Conservation (phyloP, 2,888 invertebrate genomes). For the Drosophila merina region DNA sequence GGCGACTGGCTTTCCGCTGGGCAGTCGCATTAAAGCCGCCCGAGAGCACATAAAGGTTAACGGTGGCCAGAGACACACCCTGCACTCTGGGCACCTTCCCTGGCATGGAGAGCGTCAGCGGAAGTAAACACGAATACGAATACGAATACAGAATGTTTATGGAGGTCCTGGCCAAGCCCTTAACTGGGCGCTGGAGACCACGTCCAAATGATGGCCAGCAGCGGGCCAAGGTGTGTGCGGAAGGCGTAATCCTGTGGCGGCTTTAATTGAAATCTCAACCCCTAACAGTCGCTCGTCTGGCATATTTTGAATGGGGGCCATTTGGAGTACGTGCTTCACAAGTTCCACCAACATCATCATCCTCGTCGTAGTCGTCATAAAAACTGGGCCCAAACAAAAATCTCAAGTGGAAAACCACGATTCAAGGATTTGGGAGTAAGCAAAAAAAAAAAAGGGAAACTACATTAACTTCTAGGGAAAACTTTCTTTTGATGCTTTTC, state of each 20-base stretch:
- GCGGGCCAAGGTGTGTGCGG: conserved; percentile 14
- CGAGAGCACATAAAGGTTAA: conserved; percentile 50
- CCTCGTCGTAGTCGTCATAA: conserved; percentile 25
- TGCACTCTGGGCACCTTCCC: neutral
- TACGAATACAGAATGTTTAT: conserved; percentile 44
- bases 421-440: conserved; percentile 17
- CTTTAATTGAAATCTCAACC: conserved; percentile 73
- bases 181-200: conserved; percentile 52
- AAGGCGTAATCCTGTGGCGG: conserved; percentile 32
- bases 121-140: conserved; percentile 43
- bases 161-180: conserved; percentile 53
- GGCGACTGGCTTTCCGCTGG: conserved; percentile 25
- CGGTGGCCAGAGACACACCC: conserved; percentile 51
- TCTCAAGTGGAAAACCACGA: conserved; percentile 26
- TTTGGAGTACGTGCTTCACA: conserved; percentile 71
- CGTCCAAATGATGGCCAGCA: conserved; percentile 54
- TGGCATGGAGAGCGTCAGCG: conserved; percentile 11
- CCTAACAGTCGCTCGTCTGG: conserved; percentile 40
- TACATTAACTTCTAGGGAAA: conserved; percentile 20
- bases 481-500: conserved; percentile 20
- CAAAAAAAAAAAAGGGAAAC: conserved; percentile 21
- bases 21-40: conserved; percentile 37
- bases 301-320: conserved; percentile 52
- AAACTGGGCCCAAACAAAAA: conserved; percentile 24
- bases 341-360: conserved; percentile 12